Evolutionary conservation across 2,113 vertebrate species (phyloP), one percentile per base, ranked within the genome.

Genomic region (Sakesphorus luctuosus): DNA sequence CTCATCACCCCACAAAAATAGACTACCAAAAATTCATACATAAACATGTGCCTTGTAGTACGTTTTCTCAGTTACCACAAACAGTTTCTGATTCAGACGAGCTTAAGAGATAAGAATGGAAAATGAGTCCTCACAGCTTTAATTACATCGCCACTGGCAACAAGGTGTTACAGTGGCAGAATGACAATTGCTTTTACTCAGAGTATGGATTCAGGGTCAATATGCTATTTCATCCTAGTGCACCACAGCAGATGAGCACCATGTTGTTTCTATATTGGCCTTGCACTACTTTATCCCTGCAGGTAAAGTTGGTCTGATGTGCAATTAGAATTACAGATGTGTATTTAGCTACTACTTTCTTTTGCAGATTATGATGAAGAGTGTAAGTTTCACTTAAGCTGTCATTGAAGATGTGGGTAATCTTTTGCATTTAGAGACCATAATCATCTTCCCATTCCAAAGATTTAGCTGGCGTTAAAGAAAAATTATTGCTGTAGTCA

Each of bases 141-240:
- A 99, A 99, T 99, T 99, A 98, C 98, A 98, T 98, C 84, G 97
- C 98, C 98, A 98, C 98, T 98, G 98, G 98, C 98, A 98, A 99
- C 98, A 98, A 98, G 98, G 98, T 98, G 98, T 98, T 95, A 98
- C 97, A 95, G 97, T 97, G 95, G 97, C 96, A 97, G 98, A 98
- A 98, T 98, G 98, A 98, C 97, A 97, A 97, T 98, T 97, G 95
- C 97, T 98, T 98, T 98, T 96, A 97, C 97, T 97, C 97, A 85
- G 97, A 96, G 97, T 97, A 97, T 97, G 93, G 96, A 97, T 97
- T 97, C 96, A 84, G 96, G 98, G 98, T 98, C 98, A 98, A 98
- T 98, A 98, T 95, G 96, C 96, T 97, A 97, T 98, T 98, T 98
- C 95, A 97, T 98, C 97, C 94, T 89, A n/a, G 91, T 77, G 80